Conservation (phyloP, 1,140 invertebrate genomes). For the Drosophila bipectinata region DNA sequence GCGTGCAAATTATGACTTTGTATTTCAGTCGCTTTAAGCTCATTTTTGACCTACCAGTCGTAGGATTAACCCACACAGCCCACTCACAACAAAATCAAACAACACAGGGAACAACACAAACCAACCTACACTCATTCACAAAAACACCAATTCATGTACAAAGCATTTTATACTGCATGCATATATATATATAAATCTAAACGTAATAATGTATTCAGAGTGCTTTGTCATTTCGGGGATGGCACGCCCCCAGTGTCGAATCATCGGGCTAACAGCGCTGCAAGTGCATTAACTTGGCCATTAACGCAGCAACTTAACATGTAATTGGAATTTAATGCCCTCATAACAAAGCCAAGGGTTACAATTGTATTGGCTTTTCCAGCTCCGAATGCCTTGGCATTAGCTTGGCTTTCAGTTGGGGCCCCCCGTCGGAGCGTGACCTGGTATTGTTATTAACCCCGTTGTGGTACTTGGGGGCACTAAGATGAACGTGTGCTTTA, state of each 20-base stretch:
- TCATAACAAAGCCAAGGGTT: constrained; percentile 61
- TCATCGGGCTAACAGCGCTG: constrained; percentile 30
- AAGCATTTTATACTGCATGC: constrained; percentile 48
- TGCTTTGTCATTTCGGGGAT: constrained; percentile 43
- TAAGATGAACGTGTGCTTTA: constrained; percentile 11
- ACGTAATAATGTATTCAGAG: constrained; percentile 54
- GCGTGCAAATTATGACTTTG: constrained; percentile 46
- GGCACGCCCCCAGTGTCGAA: constrained; percentile 50
- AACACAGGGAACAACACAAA: constrained; percentile 13
- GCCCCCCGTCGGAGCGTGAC: constrained; percentile 38
- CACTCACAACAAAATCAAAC: constrained; percentile 8
- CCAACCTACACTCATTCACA: constrained; percentile 30
- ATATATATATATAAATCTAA: constrained; percentile 45
- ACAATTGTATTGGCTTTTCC: constrained; percentile 41
- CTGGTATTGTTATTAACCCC: constrained; percentile 39
- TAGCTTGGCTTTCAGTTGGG: constrained; percentile 7
- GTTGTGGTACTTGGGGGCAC: constrained; percentile 9
- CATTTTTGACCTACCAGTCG: constrained; percentile 38
- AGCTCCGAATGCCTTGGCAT: constrained; percentile 39
- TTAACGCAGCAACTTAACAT: constrained; percentile 69
- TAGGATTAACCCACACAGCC: constrained; percentile 15
- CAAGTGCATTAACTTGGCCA: constrained; percentile 72
- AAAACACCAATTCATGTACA: constrained; percentile 53
- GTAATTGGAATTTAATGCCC: constrained; percentile 78
- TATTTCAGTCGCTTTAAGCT: constrained; percentile 10